These are phyloP conservation scores for Pandemis heparana DNA, from an alignment of 2,888 invertebrate species.

Conservation along the genomic window DNA sequence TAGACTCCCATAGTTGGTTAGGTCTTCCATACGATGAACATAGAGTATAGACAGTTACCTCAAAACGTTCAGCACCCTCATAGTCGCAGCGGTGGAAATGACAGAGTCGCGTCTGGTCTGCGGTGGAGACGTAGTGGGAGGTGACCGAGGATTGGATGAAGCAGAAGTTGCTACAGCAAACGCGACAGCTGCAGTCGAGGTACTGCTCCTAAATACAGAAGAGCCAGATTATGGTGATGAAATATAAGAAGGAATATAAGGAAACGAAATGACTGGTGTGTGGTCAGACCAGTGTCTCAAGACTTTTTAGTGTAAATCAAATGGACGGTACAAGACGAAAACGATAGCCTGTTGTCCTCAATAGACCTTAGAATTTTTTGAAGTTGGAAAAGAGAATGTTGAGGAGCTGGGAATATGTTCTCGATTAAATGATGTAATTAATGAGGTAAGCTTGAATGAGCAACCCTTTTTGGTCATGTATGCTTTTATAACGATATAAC, in stretches of 20 bases:
- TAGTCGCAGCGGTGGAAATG: slow-evolving; percentile 96
- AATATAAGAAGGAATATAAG: not conserved
- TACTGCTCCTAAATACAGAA: slow-evolving; percentile 88
- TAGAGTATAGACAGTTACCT: slow-evolving; percentile 66
- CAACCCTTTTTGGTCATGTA: too few species aligned
- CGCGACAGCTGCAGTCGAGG: slow-evolving; percentile 94
- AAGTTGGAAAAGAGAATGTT: too few species aligned
- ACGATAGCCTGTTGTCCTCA: not conserved
- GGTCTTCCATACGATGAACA: not conserved
- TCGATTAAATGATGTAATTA: not conserved
- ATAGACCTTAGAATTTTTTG: not conserved
- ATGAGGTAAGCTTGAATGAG: too few species aligned
- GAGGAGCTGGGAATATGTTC: not conserved
- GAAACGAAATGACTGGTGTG: slow-evolving; percentile 3
- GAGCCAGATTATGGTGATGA: not conserved
- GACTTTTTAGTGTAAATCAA: not conserved
- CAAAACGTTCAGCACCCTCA: slow-evolving; percentile 95
- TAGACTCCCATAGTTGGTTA: not conserved
- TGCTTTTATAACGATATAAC: too few species aligned
- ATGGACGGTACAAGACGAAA: not conserved
- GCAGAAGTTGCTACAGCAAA: slow-evolving; percentile 97
- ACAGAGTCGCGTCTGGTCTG: slow-evolving; percentile 87
- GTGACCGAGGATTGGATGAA: slow-evolving; percentile 92
- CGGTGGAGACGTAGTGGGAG: slow-evolving; percentile 82
- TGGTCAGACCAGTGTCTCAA: not conserved